These are phyloP conservation scores for Yponomeuta evonymella DNA, from an alignment of 2,888 invertebrate species.

Conservation along the genomic window DNA sequence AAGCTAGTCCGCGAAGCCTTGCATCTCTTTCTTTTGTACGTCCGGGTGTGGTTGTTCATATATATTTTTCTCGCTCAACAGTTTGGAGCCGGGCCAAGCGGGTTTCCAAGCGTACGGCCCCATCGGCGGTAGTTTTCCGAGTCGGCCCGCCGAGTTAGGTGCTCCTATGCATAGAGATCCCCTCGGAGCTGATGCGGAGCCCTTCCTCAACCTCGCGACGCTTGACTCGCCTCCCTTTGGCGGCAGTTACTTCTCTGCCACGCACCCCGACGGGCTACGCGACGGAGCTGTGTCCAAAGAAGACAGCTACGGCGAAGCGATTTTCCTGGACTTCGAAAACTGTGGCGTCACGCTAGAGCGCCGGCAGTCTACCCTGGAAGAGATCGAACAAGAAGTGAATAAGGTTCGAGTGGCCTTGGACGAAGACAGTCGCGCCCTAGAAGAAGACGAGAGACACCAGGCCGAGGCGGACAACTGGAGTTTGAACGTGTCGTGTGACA, in stretches of 20 bases:
- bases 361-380: conserved; percentile 64
- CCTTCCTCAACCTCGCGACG: conserved; percentile 39
- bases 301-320: conserved; percentile 66
- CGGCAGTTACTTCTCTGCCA: conserved; percentile 41
- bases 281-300: conserved; percentile 49
- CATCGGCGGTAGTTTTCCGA: conserved; percentile 74
- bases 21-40: conserved; percentile 68
- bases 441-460: conserved; percentile 63
- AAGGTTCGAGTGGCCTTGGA: conserved; percentile 68
- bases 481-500: conserved; percentile 74
- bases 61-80: conserved; percentile 75
- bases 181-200: conserved; percentile 22
- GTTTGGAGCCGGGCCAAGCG: conserved; percentile 76
- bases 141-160: conserved; percentile 66
- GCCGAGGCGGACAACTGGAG: conserved; percentile 71
- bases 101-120: conserved; percentile 71
- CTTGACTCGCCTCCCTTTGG: conserved; percentile 53
- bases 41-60: conserved; percentile 60
- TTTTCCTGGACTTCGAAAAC: conserved; percentile 65
- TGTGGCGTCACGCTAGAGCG: conserved; percentile 44
- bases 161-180: conserved; percentile 56
- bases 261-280: conserved; percentile 39
- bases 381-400: conserved; percentile 69
- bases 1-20: conserved; percentile 55
- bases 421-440: conserved; percentile 67